Conservation (phyloP, 2,797 vertebrate species). For the Spinus olivaceus region DNA sequence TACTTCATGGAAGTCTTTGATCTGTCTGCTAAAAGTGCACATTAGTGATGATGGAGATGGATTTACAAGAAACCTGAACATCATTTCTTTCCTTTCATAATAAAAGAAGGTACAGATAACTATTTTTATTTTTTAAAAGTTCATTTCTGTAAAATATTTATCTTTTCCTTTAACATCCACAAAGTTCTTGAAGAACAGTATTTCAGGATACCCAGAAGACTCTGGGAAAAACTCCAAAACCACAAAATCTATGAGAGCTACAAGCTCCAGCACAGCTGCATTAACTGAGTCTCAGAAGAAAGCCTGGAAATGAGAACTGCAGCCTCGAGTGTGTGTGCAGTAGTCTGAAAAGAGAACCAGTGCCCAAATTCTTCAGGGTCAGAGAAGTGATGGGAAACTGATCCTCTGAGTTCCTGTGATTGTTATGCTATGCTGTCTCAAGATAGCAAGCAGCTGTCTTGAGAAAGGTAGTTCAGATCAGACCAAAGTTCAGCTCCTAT, state of each 20-base stretch:
- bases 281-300: neutral
- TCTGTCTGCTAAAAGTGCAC: neutral
- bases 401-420: neutral
- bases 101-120: neutral
- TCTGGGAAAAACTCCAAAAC: neutral
- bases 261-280: neutral
- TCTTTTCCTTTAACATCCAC: neutral
- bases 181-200: neutral
- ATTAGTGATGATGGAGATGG: neutral
- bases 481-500: neutral
- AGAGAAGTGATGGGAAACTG: neutral
- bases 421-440: neutral
- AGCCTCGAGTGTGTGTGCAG: neutral
- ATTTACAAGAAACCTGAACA: neutral
- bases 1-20: neutral
- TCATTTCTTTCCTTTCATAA: neutral
- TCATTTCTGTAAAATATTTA: neutral
- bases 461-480: neutral
- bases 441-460: neutral
- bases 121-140: neutral
- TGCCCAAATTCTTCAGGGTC: neutral
- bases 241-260: neutral
- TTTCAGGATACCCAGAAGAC: neutral
- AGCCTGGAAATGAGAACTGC: neutral
- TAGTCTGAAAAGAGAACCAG: neutral